phyloP scores from a whole-genome alignment of 2,113 vertebrate species.

The Aplodontia rufa region DNA sequence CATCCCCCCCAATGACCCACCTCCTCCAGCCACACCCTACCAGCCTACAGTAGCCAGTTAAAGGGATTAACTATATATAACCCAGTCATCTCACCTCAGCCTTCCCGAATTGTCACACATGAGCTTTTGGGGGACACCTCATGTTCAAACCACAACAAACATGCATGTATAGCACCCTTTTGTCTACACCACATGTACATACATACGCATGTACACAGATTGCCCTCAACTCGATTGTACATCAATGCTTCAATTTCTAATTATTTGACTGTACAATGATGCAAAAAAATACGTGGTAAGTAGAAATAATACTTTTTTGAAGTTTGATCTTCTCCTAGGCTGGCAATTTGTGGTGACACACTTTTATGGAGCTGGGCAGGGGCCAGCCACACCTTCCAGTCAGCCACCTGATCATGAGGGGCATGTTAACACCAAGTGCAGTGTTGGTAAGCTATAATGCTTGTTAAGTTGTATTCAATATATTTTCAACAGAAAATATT shows the following conservation, averaged over 20 bases:
- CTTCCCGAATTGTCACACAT: too few species aligned
- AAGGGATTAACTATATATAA: too few species aligned
- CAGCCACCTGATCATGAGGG: not conserved
- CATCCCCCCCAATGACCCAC: too few species aligned
- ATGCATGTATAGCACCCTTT: too few species aligned
- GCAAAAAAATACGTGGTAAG: not conserved
- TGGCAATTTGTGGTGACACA: not conserved
- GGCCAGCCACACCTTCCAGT: not conserved
- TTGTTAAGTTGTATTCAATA: not conserved
- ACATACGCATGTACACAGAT: not conserved
- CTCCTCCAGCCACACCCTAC: too few species aligned
- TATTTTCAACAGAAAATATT: not conserved
- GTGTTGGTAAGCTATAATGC: not conserved
- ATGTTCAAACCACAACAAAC: too few species aligned
- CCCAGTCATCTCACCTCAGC: too few species aligned
- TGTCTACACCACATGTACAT: too few species aligned
- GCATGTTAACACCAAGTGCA: not conserved
- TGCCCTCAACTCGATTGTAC: not conserved
- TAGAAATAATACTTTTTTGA: not conserved
- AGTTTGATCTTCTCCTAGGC: not conserved
- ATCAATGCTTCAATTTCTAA: not conserved
- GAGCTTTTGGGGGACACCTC: too few species aligned
- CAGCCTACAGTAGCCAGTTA: too few species aligned
- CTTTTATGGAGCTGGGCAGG: not conserved
- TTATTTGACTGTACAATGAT: not conserved